Percentiles rank a stretch among this genome's conserved stretches.
These are phyloP conservation scores for Clamator glandarius DNA, from an alignment of 2,797 vertebrate species.

Conservation along the genomic window DNA sequence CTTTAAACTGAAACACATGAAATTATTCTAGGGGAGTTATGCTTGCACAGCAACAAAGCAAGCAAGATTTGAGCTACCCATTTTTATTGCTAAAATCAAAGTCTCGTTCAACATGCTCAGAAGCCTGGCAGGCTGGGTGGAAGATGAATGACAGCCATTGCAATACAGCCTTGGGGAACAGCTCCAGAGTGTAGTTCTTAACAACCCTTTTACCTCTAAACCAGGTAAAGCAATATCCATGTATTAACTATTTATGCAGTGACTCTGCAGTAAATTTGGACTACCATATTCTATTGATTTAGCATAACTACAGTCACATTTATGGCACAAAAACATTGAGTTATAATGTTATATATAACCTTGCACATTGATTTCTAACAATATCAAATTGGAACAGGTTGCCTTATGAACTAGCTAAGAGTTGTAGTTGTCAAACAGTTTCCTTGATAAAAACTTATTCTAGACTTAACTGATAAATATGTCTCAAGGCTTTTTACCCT, in stretches of 20 bases:
- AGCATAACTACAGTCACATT: neutral
- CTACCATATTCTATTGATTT: neutral
- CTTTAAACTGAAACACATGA: neutral
- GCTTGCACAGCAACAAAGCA: conserved; percentile 16
- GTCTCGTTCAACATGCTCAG: neutral
- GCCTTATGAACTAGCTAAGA: neutral
- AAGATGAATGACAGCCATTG: neutral
- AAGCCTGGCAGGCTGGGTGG: conserved; percentile 2
- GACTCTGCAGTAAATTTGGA: neutral
- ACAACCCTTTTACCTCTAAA: conserved; percentile 30
- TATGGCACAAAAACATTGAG: neutral
- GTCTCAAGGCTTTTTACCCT: conserved; percentile 16
- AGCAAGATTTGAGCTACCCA: neutral
- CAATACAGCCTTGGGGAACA: neutral
- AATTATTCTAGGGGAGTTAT: neutral
- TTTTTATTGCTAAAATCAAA: conserved; percentile 44
- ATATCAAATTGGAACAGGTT: neutral
- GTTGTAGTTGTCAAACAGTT: neutral
- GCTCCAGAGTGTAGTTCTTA: neutral
- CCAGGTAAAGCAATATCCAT: conserved; percentile 24
- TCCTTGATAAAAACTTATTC: neutral
- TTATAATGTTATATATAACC: neutral
- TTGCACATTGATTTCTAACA: neutral
- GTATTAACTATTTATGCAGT: conserved; percentile 5
- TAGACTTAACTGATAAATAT: neutral